Evolutionary conservation across 2,888 invertebrate species (phyloP).

Genomic region (Temnothorax ravouxi): DNA sequence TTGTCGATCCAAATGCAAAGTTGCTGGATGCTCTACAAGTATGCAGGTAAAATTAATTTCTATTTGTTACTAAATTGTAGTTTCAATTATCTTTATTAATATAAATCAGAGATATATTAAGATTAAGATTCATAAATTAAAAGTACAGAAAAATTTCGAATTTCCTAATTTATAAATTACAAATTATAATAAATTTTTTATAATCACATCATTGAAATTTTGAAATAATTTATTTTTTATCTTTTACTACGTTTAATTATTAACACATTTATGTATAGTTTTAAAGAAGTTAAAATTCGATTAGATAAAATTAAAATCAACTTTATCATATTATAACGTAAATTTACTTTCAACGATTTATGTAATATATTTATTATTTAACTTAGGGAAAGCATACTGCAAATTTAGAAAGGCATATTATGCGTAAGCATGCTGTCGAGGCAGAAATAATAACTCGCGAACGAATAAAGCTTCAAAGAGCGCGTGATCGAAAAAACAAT

Average conservation of each 20-base stretch:
- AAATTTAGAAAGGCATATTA: conserved; percentile 12
- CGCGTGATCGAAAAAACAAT: neutral
- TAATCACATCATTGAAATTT: too few species aligned
- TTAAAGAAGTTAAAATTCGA: too few species aligned
- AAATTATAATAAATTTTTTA: too few species aligned
- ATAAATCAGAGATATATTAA: neutral
- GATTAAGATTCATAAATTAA: neutral
- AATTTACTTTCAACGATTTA: neutral
- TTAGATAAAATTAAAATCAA: too few species aligned
- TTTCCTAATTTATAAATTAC: neutral
- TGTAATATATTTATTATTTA: conserved; percentile 4
- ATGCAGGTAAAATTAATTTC: too few species aligned
- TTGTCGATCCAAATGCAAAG: too few species aligned
- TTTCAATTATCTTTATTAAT: conserved; percentile 4
- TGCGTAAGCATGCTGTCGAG: neutral
- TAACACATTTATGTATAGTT: too few species aligned
- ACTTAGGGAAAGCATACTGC: conserved; percentile 3
- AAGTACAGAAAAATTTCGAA: neutral
- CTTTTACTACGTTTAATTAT: too few species aligned
- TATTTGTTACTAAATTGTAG: conserved; percentile 5
- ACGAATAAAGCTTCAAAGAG: conserved; percentile 4
- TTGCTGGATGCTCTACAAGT: too few species aligned
- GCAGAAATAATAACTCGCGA: neutral
- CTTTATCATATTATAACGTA: neutral
- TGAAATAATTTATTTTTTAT: too few species aligned